Conservation (phyloP, 1,140 invertebrate genomes). For the Wiebesia pumilae region DNA sequence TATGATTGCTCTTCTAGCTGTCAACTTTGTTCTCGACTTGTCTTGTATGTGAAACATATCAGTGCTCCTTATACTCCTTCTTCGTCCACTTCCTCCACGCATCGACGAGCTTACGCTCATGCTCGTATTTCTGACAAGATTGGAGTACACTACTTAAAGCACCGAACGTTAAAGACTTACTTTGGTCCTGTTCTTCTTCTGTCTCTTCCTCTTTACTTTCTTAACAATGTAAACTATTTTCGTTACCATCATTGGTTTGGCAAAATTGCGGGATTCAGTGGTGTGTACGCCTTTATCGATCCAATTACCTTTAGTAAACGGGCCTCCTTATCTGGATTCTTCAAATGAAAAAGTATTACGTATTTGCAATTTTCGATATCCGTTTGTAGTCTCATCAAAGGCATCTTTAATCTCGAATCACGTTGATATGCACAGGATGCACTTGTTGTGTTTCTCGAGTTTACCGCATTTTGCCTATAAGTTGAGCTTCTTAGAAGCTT, state of each 20-base stretch:
- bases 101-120: neutral
- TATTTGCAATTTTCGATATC: neutral
- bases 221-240: constrained; percentile 65
- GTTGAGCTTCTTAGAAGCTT: constrained; percentile 15
- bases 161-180: constrained; percentile 37
- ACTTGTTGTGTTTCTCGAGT: neutral
- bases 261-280: constrained; percentile 13
- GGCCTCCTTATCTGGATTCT: neutral
- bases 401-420: neutral
- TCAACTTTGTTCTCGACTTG: neutral
- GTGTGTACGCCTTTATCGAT: too few relatives aligned
- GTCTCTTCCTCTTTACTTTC: constrained; percentile 49
- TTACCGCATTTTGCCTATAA: neutral
- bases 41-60: constrained; percentile 19
- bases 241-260: constrained; percentile 43
- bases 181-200: neutral
- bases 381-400: neutral
- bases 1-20: neutral
- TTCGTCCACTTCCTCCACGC: neutral
- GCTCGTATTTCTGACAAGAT: neutral
- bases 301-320: neutral
- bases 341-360: neutral
- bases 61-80: neutral
- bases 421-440: neutral
- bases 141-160: constrained; percentile 33